Conservation (phyloP, 2,797 vertebrate species). For the Geotria australis region DNA sequence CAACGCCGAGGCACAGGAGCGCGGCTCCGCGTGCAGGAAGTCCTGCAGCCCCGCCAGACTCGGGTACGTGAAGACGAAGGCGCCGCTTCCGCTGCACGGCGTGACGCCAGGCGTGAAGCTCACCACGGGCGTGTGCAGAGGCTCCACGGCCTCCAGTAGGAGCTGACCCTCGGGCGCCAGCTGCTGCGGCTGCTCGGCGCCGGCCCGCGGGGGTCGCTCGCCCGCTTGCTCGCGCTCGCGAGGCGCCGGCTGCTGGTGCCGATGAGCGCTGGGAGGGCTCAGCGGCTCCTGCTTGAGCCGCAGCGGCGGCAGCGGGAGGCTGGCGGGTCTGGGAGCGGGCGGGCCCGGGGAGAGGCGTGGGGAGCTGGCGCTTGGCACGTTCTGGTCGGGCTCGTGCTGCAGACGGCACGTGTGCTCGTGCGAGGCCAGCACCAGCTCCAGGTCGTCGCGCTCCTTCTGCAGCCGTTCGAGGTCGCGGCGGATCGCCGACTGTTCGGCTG, state of each 20-base stretch:
- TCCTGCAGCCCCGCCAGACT: background rate
- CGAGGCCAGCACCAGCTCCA: background rate
- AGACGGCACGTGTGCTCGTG: background rate
- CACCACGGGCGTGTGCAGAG: background rate
- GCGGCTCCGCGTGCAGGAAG: background rate
- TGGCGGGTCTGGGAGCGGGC: background rate
- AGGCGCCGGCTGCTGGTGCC: background rate
- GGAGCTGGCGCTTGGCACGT: background rate
- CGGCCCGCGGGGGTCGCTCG: background rate
- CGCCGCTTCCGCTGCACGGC: background rate
- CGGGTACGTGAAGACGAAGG: background rate
- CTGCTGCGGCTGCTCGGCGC: background rate
- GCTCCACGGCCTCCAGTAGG: background rate
- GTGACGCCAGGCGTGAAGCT: background rate
- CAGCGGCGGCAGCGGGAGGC: background rate
- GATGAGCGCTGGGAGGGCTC: background rate
- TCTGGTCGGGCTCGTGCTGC: slow-evolving; percentile 17
- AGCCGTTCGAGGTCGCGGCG: background rate
- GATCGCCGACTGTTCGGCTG: background rate
- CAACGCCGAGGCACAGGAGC: background rate
- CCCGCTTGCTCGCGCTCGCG: background rate
- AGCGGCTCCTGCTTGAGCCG: background rate
- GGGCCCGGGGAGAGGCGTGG: background rate
- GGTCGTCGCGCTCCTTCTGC: background rate
- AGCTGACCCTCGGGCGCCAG: background rate